These are phyloP conservation scores for Siphlonurus alternatus DNA, from an alignment of 2,888 invertebrate genomes.

Conservation along the genomic window DNA sequence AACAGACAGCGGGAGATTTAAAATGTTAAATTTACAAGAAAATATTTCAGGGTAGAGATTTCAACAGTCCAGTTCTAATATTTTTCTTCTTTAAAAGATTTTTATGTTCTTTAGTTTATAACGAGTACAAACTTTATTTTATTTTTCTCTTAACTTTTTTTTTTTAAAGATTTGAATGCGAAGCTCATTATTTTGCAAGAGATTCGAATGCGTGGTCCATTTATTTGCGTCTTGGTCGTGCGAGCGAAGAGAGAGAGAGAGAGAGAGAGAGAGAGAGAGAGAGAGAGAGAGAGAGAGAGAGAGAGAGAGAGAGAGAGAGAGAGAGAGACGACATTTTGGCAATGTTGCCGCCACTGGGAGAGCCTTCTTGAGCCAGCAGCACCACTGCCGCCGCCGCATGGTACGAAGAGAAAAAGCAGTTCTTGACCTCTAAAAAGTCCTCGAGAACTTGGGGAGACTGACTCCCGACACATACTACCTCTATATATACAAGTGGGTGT, in stretches of 20 bases:
- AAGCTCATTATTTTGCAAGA: background rate
- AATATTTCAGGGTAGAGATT: background rate
- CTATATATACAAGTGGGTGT: background rate
- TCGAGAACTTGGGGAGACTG: too few relatives aligned
- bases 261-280: conserved; percentile 5
- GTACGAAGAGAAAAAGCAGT: too few relatives aligned
- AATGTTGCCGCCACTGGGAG: background rate
- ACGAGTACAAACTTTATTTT: background rate
- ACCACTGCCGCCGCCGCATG: background rate
- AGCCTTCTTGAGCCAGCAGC: background rate
- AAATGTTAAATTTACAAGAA: background rate
- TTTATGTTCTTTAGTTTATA: background rate
- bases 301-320: conserved; percentile 4
- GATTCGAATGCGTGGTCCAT: conserved; percentile 3
- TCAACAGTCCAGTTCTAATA: background rate
- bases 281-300: conserved; percentile 3
- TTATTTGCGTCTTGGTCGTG: background rate
- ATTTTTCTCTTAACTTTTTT: background rate
- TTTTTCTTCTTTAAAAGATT: background rate
- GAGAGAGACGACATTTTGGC: conserved; percentile 4
- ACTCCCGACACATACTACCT: background rate
- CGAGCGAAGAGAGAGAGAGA: conserved; percentile 1
- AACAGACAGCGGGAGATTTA: background rate
- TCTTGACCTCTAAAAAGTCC: background rate
- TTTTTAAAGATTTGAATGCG: background rate